phyloP scores from a whole-genome alignment of 2,113 vertebrate genomes.

The Scalopus aquaticus region DNA sequence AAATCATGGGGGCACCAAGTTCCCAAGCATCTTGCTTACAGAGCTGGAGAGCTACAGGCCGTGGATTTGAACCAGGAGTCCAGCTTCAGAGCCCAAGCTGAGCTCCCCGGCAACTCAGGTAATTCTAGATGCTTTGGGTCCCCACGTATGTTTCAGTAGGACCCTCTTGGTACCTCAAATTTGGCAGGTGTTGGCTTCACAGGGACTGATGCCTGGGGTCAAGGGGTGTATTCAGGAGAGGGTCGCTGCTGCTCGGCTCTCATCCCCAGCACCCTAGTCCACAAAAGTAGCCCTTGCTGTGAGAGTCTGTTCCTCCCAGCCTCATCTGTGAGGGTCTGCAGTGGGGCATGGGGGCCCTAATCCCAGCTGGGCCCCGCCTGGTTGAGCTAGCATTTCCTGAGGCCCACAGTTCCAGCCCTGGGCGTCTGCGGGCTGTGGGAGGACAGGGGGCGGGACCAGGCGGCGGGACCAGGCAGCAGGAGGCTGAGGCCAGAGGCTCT shows the following conservation, averaged over 20 bases:
- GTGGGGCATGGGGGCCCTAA: neutral
- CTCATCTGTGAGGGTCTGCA: neutral
- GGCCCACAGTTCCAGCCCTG: neutral
- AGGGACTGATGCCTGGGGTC: too few relatives aligned
- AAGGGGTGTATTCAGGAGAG: neutral
- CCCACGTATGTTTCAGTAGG: neutral
- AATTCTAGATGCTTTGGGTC: neutral
- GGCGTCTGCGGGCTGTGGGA: neutral
- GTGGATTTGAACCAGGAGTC: neutral
- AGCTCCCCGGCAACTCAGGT: neutral
- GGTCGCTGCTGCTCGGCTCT: neutral
- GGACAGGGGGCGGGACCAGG: neutral
- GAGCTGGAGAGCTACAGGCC: neutral
- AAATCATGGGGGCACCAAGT: neutral
- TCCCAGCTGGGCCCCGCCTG: neutral
- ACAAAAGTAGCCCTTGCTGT: neutral
- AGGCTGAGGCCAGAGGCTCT: neutral
- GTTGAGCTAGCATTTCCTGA: neutral
- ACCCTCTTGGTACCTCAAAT: neutral
- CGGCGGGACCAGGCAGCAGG: neutral
- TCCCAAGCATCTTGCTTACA: neutral
- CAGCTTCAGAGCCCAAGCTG: neutral
- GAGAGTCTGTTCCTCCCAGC: neutral
- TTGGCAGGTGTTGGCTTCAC: neutral
- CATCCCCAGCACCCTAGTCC: neutral